A percentile compares a stretch with the other conserved stretches of the same genome.
Evolutionary conservation across 1,140 invertebrate species (phyloP).

Genomic region (Spodoptera frugiperda): DNA sequence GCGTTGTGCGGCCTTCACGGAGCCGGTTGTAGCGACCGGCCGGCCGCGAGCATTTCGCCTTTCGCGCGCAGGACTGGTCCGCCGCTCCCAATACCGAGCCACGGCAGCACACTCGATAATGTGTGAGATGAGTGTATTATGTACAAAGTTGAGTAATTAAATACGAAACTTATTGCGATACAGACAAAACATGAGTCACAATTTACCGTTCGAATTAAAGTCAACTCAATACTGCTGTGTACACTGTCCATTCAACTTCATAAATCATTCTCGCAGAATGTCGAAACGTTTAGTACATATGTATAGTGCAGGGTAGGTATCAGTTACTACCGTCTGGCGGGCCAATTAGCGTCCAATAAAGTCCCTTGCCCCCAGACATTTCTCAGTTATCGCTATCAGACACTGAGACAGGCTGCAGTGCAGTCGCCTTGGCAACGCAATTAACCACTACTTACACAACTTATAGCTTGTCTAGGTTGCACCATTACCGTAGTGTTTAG

Average conservation of each 20-base stretch:
- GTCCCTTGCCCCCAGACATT: conserved; percentile 73
- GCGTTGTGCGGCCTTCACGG: conserved; percentile 78
- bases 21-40: conserved; percentile 81
- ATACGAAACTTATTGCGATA: conserved; percentile 45
- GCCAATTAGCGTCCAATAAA: conserved; percentile 76
- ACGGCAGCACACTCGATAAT: conserved; percentile 47
- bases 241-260: conserved; percentile 24
- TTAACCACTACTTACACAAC: conserved; percentile 72
- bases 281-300: conserved; percentile 36
- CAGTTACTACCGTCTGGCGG: conserved; percentile 68
- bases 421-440: conserved; percentile 64
- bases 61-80: conserved; percentile 78
- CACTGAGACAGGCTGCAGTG: conserved; percentile 50
- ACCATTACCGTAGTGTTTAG: conserved; percentile 46
- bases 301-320: conserved; percentile 62
- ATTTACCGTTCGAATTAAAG: conserved; percentile 42
- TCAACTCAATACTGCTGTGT: conserved; percentile 11
- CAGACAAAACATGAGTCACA: conserved; percentile 43
- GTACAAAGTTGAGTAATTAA: conserved; percentile 43
- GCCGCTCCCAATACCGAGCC: conserved; percentile 73
- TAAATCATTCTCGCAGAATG: conserved; percentile 29
- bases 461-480: conserved; percentile 45
- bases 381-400: conserved; percentile 69
- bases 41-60: conserved; percentile 82
- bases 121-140: conserved; percentile 50